phyloP scores from a whole-genome alignment of 1,140 invertebrate species.

The Oscheius sp. region DNA sequence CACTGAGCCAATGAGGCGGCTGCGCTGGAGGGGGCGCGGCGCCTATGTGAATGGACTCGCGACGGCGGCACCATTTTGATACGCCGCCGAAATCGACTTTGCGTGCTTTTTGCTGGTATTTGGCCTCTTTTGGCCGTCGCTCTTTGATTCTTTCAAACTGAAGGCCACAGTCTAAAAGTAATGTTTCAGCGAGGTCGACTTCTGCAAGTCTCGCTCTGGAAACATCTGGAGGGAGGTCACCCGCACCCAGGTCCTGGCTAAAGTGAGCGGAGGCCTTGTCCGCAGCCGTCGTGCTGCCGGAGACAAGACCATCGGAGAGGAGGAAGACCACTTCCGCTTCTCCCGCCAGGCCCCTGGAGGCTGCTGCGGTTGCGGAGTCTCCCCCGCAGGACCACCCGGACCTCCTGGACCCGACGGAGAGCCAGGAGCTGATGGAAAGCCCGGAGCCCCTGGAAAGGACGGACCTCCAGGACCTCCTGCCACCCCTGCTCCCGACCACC shows the following conservation, averaged over 20 bases:
- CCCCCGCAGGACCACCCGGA: conserved; percentile 29
- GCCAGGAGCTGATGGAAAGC: conserved; percentile 24
- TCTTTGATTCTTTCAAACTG: too few relatives aligned
- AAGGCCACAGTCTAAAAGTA: too few relatives aligned
- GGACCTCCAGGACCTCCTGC: conserved; percentile 19
- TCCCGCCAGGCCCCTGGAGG: too few relatives aligned
- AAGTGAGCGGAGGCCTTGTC: conserved; percentile 9
- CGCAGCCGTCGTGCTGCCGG: conserved; percentile 22
- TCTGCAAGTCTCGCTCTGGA: conserved; percentile 38
- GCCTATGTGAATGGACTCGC: too few relatives aligned
- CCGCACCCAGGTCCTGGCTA: conserved; percentile 37
- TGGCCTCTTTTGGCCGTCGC: too few relatives aligned
- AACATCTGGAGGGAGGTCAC: conserved; percentile 44
- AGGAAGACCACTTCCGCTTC: neutral
- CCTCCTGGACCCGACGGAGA: conserved; percentile 37
- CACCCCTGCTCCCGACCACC: conserved; percentile 7
- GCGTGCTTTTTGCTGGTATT: too few relatives aligned
- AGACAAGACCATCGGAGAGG: neutral
- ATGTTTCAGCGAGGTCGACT: conserved; percentile 49
- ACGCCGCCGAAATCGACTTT: too few relatives aligned
- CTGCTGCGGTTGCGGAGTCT: conserved; percentile 37
- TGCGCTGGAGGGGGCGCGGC: too few relatives aligned
- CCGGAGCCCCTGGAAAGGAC: conserved; percentile 27
- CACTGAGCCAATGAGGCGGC: conserved; percentile 51
- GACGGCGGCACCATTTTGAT: too few relatives aligned